Evolutionary conservation across 1,140 invertebrate species (phyloP).

Genomic region (Helicoverpa zea): DNA sequence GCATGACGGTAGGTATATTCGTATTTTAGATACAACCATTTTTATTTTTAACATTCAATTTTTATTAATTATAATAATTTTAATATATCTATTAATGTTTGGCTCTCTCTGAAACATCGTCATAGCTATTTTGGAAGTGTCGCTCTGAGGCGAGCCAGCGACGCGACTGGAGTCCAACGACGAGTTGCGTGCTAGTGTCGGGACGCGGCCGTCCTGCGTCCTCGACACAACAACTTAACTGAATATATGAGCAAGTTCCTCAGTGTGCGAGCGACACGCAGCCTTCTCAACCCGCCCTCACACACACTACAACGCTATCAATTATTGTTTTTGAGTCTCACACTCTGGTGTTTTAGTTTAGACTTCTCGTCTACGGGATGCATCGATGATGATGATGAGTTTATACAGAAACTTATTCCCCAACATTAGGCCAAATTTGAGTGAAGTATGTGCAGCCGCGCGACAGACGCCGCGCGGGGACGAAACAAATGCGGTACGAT

Average conservation of each 20-base stretch:
- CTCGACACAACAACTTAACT: constrained; percentile 47
- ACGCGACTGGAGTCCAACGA: neutral
- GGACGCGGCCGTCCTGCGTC: neutral
- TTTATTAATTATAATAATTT: constrained; percentile 77
- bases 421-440: constrained; percentile 62
- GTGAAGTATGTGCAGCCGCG: constrained; percentile 35
- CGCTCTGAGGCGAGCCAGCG: constrained; percentile 32
- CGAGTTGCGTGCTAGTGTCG: neutral
- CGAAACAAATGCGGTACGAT: constrained; percentile 17
- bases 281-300: constrained; percentile 5
- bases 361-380: constrained; percentile 46
- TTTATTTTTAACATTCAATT: constrained; percentile 79
- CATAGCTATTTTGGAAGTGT: constrained; percentile 47
- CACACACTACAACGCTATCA: constrained; percentile 41
- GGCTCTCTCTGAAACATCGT: constrained; percentile 73
- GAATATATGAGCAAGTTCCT: constrained; percentile 63
- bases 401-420: constrained; percentile 52
- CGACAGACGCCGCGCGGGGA: constrained; percentile 2
- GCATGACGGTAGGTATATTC: constrained; percentile 74
- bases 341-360: constrained; percentile 53
- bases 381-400: constrained; percentile 48
- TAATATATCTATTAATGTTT: constrained; percentile 77
- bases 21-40: constrained; percentile 85
- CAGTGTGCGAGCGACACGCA: constrained; percentile 52
- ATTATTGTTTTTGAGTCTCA: constrained; percentile 60